phyloP scores from a whole-genome alignment of 2,797 vertebrate species.

The Sparidentex hasta region DNA sequence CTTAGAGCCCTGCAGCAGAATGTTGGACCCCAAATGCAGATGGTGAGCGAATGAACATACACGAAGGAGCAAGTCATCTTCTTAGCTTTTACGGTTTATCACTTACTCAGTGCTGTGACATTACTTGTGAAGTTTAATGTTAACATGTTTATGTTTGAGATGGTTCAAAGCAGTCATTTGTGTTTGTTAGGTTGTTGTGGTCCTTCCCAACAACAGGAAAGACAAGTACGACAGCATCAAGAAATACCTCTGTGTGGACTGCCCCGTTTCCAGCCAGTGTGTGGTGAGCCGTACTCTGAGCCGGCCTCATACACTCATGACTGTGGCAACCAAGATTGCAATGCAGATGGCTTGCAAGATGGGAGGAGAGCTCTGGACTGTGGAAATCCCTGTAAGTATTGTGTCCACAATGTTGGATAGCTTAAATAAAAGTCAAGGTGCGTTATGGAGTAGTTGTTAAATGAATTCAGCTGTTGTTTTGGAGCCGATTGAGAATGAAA shows the following conservation, averaged over 20 bases:
- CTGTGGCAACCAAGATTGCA: constrained; percentile 94
- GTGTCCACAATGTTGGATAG: background rate
- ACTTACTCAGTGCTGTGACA: background rate
- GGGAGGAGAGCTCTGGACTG: constrained; percentile 96
- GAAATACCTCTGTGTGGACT: constrained; percentile 94
- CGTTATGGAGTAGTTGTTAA: background rate
- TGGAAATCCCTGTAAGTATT: constrained; percentile 93
- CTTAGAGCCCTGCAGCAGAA: constrained; percentile 89
- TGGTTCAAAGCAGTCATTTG: background rate
- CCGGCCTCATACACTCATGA: constrained; percentile 89
- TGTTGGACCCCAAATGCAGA: constrained; percentile 86
- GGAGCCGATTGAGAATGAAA: background rate
- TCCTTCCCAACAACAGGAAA: constrained; percentile 92
- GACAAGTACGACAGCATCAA: constrained; percentile 95
- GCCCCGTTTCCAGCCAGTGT: constrained; percentile 95
- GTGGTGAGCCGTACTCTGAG: constrained; percentile 91
- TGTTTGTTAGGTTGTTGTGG: constrained; percentile 89
- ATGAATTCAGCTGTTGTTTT: background rate
- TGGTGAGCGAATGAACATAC: constrained; percentile 82
- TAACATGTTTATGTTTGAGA: background rate
- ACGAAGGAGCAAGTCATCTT: background rate
- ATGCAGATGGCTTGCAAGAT: constrained; percentile 98
- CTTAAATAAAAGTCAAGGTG: background rate
- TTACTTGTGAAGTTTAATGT: background rate
- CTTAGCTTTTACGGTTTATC: background rate